These are phyloP conservation scores for Mionectes olivaceus DNA, from an alignment of 2,797 vertebrate genomes.

Conservation along the genomic window DNA sequence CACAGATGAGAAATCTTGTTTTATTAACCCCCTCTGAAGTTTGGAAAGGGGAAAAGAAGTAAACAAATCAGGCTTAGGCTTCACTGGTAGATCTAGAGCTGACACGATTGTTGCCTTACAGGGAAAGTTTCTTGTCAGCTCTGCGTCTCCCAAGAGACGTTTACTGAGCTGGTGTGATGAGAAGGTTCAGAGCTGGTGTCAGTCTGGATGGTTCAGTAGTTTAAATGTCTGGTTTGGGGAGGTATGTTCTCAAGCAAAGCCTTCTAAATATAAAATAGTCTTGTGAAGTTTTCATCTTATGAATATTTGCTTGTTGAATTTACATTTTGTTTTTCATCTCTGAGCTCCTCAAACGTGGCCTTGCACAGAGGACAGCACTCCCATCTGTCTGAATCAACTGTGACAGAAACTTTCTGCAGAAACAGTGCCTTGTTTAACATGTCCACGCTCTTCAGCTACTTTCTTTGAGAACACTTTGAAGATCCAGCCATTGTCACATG, in stretches of 20 bases:
- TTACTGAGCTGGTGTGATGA: conserved; percentile 6
- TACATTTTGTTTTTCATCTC: conserved; percentile 73
- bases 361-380: conserved; percentile 27
- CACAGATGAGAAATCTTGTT: background rate
- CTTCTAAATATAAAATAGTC: conserved; percentile 65
- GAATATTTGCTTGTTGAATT: conserved; percentile 76
- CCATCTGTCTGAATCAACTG: conserved; percentile 49
- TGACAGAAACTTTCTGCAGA: background rate
- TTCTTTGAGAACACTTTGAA: background rate
- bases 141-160: background rate
- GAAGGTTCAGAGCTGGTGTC: conserved; percentile 7
- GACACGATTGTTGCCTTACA: background rate
- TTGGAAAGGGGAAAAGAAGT: background rate
- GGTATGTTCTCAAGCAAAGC: conserved; percentile 22
- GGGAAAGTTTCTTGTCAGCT: background rate
- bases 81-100: background rate
- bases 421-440: background rate
- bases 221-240: conserved; percentile 38
- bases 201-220: conserved; percentile 32
- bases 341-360: conserved; percentile 16
- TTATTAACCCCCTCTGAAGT: background rate
- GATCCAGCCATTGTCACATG: background rate
- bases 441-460: background rate
- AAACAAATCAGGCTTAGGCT: background rate
- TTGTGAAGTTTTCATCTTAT: conserved; percentile 64